phyloP scores from a whole-genome alignment of 2,113 vertebrate species.

The Sprattus sprattus region DNA sequence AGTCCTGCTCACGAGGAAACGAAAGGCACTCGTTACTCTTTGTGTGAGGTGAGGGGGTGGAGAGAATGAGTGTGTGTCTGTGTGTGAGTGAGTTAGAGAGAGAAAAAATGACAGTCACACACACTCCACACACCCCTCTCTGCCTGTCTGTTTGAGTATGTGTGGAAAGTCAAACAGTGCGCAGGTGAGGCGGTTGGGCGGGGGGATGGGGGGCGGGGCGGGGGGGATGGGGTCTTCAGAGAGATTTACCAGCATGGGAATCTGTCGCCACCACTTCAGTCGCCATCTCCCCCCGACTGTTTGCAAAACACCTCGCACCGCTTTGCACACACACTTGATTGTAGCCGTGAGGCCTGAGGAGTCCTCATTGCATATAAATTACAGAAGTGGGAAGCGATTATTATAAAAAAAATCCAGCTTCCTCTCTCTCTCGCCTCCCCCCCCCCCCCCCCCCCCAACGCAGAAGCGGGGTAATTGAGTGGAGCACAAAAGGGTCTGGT shows the following conservation, averaged over 20 bases:
- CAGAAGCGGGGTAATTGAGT: conserved; percentile 77
- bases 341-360: conserved; percentile 59
- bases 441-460: conserved; percentile 54
- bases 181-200: not conserved
- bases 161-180: not conserved
- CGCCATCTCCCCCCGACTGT: conserved; percentile 67
- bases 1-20: not conserved
- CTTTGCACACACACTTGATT: conserved; percentile 49
- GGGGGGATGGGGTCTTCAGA: conserved; percentile 29
- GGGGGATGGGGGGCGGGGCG: not conserved
- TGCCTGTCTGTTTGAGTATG: not conserved
- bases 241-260: conserved; percentile 64
- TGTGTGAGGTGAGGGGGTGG: conserved; percentile 19
- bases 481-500: conserved; percentile 69
- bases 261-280: conserved; percentile 52
- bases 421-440: conserved; percentile 46
- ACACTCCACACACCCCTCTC: not conserved
- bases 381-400: conserved; percentile 71
- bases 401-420: conserved; percentile 69
- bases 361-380: conserved; percentile 75
- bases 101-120: not conserved
- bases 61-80: conserved; percentile 24
- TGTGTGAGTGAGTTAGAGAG: conserved; percentile 31
- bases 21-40: conserved; percentile 14
- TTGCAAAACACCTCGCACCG: conserved; percentile 57